These are phyloP conservation scores for Drosophila subpulchrella DNA, from an alignment of 1,140 invertebrate species.

Conservation along the genomic window DNA sequence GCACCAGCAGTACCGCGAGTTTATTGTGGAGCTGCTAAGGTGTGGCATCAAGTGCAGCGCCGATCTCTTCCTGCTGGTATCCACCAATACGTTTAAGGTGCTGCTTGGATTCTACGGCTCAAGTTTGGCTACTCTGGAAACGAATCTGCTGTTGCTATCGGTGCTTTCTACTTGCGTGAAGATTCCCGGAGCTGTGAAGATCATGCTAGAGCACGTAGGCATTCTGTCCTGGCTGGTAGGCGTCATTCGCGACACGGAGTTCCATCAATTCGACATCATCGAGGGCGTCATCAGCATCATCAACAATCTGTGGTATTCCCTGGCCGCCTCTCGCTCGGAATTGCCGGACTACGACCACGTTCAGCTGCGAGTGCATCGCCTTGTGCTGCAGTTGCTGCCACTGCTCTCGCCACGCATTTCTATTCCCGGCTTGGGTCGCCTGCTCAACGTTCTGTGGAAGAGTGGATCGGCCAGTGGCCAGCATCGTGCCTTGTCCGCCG, in stretches of 20 bases:
- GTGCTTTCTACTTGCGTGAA: conserved; percentile 86
- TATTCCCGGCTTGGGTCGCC: conserved; percentile 49
- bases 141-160: conserved; percentile 86
- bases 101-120: conserved; percentile 86
- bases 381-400: conserved; percentile 63
- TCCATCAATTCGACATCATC: conserved; percentile 82
- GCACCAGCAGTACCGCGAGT: conserved; percentile 86
- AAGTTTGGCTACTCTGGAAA: conserved; percentile 54
- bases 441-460: conserved; percentile 76
- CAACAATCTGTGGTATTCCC: conserved; percentile 79
- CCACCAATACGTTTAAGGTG: conserved; percentile 87
- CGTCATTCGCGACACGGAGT: conserved; percentile 68
- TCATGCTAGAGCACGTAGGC: conserved; percentile 87
- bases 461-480: conserved; percentile 38
- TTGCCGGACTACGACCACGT: conserved; percentile 59
- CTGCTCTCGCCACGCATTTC: conserved; percentile 70
- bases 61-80: conserved; percentile 87
- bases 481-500: conserved; percentile 36
- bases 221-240: conserved; percentile 87
- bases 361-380: conserved; percentile 52
- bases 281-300: conserved; percentile 80
- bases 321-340: conserved; percentile 60
- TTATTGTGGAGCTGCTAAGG: conserved; percentile 88
- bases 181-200: conserved; percentile 86
- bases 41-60: conserved; percentile 87